Percentiles rank a stretch among this genome's conserved stretches.
phyloP scores from a whole-genome alignment of 1,140 invertebrate genomes.

The Planococcus citri region DNA sequence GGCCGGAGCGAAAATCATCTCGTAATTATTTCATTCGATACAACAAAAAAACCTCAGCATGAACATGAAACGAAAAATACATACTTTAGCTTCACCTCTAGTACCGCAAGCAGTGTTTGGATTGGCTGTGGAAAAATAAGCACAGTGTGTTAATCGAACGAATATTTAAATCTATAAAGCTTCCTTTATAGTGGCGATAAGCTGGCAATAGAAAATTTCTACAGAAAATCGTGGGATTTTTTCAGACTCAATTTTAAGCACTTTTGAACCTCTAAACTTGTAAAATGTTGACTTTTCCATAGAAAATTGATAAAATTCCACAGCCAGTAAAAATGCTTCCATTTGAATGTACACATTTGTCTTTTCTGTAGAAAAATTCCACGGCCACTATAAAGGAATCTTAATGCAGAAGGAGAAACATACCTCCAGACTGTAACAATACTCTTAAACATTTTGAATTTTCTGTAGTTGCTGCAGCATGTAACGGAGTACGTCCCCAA shows the following conservation, averaged over 20 bases:
- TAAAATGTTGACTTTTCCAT: too few relatives aligned
- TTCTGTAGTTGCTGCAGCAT: slow-evolving; percentile 77
- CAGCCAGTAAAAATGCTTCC: too few relatives aligned
- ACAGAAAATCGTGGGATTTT: too few relatives aligned
- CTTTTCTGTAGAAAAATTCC: too few relatives aligned
- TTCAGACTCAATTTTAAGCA: too few relatives aligned
- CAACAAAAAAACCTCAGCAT: slow-evolving; percentile 9
- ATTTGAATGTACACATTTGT: too few relatives aligned
- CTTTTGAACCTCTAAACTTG: too few relatives aligned
- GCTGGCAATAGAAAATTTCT: too few relatives aligned
- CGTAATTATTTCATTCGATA: slow-evolving; percentile 10
- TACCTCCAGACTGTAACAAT: slow-evolving; percentile 55
- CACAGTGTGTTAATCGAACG: background rate
- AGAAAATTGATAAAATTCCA: too few relatives aligned
- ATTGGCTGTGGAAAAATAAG: slow-evolving; percentile 40
- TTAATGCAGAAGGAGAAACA: too few relatives aligned
- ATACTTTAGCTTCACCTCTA: slow-evolving; percentile 45
- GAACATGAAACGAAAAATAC: slow-evolving; percentile 23
- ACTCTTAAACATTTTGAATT: slow-evolving; percentile 64
- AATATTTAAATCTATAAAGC: slow-evolving; percentile 22
- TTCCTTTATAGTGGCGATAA: too few relatives aligned
- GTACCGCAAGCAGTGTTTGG: slow-evolving; percentile 54
- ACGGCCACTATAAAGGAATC: too few relatives aligned
- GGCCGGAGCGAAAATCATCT: slow-evolving; percentile 25
- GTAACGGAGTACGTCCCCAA: slow-evolving; percentile 65